phyloP scores from a whole-genome alignment of 2,888 invertebrate species.

The Amphimallon solstitiale region DNA sequence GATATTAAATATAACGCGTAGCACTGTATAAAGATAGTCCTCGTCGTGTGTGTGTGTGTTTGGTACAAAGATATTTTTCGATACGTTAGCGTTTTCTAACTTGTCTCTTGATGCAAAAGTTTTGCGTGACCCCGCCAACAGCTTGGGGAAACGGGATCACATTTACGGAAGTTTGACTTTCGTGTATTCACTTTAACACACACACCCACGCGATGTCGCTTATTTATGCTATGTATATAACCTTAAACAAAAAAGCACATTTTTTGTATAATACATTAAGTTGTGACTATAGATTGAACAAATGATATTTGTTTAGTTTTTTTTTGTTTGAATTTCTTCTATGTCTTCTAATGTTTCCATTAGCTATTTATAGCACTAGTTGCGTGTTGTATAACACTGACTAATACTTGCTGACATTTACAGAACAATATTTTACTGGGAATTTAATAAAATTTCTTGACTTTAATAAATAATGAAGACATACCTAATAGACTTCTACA shows the following conservation, averaged over 20 bases:
- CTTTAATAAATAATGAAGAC: too few relatives aligned
- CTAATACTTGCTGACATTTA: too few relatives aligned
- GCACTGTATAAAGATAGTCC: not conserved
- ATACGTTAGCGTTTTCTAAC: conserved; percentile 1
- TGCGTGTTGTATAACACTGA: too few relatives aligned
- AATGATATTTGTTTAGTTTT: too few relatives aligned
- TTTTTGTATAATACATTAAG: too few relatives aligned
- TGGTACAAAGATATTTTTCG: conserved; percentile 1
- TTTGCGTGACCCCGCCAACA: conserved; percentile 11
- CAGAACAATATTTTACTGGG: too few relatives aligned
- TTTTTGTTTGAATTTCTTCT: too few relatives aligned
- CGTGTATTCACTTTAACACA: not conserved
- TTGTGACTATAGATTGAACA: too few relatives aligned
- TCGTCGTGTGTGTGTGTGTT: not conserved
- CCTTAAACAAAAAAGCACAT: not conserved
- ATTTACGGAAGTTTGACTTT: conserved; percentile 11
- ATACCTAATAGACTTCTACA: too few relatives aligned
- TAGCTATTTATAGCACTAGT: too few relatives aligned
- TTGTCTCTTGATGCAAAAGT: conserved; percentile 1
- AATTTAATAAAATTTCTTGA: too few relatives aligned
- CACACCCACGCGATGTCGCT: not conserved
- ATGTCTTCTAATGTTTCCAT: too few relatives aligned
- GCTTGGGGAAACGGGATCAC: not conserved
- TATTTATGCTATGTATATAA: not conserved
- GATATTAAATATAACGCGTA: conserved; percentile 31